These are phyloP conservation scores for Axinella damicornis DNA, from an alignment of 37 sponge, comb jelly and placozoan species.

Conservation along the genomic window DNA sequence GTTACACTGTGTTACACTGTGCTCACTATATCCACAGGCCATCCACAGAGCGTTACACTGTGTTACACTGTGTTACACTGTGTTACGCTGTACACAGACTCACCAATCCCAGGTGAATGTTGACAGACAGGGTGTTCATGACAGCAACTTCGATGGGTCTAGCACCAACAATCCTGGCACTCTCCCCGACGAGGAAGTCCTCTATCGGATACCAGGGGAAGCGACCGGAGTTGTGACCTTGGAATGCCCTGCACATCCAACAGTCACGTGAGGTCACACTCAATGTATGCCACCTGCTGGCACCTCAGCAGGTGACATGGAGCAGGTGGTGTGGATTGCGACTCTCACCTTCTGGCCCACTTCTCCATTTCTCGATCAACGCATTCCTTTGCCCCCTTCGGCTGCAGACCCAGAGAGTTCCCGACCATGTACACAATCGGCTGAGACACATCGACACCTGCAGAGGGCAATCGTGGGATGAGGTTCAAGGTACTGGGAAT, in stretches of 20 bases:
- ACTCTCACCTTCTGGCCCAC: constrained; percentile 62
- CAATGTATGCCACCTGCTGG: too few relatives aligned
- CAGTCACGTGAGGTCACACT: too few relatives aligned
- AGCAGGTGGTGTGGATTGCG: too few relatives aligned
- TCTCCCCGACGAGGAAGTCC: constrained; percentile 41
- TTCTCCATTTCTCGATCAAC: constrained; percentile 69
- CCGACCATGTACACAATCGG: constrained; percentile 83
- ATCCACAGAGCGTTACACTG: too few relatives aligned
- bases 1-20: too few relatives aligned
- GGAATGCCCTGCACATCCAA: constrained; percentile 61
- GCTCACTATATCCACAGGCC: background rate
- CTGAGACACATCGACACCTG: constrained; percentile 51
- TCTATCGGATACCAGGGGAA: constrained; percentile 74
- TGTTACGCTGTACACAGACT: background rate
- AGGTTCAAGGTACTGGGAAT: too few relatives aligned
- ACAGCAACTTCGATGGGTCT: constrained; percentile 72
- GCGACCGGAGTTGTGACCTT: constrained; percentile 39
- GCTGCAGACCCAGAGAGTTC: constrained; percentile 94
- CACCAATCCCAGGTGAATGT: constrained; percentile 85
- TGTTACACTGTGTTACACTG: background rate
- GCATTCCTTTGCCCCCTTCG: constrained; percentile 49
- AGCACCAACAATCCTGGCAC: constrained; percentile 79
- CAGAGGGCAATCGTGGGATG: background rate
- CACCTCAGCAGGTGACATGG: too few relatives aligned
- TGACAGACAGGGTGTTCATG: constrained; percentile 92